Evolutionary conservation across 2,797 vertebrate species (phyloP), one percentile per base, ranked within the genome.

Genomic region (Protonibea diacanthus): DNA sequence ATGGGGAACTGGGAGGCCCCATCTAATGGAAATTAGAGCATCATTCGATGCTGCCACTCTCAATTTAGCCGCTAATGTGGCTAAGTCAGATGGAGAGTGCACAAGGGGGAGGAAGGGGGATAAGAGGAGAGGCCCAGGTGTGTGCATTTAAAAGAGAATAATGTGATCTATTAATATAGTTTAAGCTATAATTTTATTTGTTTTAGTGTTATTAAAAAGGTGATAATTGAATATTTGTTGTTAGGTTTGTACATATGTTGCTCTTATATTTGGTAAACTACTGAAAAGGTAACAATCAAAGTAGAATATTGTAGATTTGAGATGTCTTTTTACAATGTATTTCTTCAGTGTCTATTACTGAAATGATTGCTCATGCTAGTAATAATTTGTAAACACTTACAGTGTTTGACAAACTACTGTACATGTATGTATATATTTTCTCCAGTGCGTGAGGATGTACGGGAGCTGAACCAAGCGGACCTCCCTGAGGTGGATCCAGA

Each of bases 401-500:
- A 5, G 1, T 20, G 5, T 18, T 15, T 56, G 5, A 20, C 74
- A 40, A 69, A 10, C 21, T 73, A n/a, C n/a, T n/a, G n/a, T n/a
- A 3, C 59, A 5, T 74, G 0, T 64, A 6, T 75, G 3, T 33
- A 0, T 25, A 0, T 82, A 1, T 73, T 57, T 71, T 61, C 59
- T 72, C 52, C 49, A 99, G 97, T 92, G 73, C 93, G 95, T 73
- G 97, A 98, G 89, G 97, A 99, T 47, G 90, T 94, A 18, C 96
- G 96, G 27, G 97, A 99, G 21, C 95, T 96, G 14, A 93, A 84
- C 91, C 93, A 90, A 65, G 59, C 81, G 1, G 93, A 94, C 45
- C 87, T 93, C 51, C 62, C 92, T 1, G 98, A 99, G 0, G 90
- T 96, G 74, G 97, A 99, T 88, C 98, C 98, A 0, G 98, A 99